Evolutionary conservation across 2,797 vertebrate species (phyloP).

Genomic region (Danio jaintianensis): DNA sequence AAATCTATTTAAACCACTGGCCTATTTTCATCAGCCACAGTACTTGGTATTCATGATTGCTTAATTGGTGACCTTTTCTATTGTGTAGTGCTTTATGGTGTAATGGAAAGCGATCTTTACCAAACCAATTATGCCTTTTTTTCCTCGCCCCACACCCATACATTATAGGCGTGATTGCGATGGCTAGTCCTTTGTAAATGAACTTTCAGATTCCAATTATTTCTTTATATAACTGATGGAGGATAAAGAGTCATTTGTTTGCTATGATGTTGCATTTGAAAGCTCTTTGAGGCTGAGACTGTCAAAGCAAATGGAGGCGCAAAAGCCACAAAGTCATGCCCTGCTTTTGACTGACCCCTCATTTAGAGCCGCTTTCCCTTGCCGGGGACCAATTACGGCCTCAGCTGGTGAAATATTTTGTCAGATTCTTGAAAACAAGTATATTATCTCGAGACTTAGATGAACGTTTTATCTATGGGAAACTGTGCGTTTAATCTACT

Average conservation of each 20-base stretch:
- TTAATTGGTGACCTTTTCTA: conserved; percentile 99
- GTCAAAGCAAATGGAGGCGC: conserved; percentile 90
- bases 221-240: conserved; percentile 91
- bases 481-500: conserved; percentile 10
- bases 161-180: conserved; percentile 99
- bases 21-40: conserved; percentile 99
- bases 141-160: conserved; percentile 86
- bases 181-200: conserved; percentile 99
- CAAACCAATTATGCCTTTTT: conserved; percentile 99
- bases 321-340: conserved; percentile 88
- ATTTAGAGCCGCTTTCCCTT: conserved; percentile 86
- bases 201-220: conserved; percentile 99
- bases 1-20: conserved; percentile 99
- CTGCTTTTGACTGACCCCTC: conserved; percentile 90
- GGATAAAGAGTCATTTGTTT: conserved; percentile 98
- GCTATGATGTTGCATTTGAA: conserved; percentile 94
- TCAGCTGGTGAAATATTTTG: conserved; percentile 90
- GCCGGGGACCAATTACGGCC: conserved; percentile 86
- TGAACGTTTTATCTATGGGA: conserved; percentile 49
- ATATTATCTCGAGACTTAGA: conserved; percentile 61
- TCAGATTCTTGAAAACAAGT: conserved; percentile 90
- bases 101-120: conserved; percentile 99
- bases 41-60: conserved; percentile 99
- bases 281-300: conserved; percentile 87
- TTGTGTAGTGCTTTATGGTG: conserved; percentile 99